Evolutionary conservation across 2,888 invertebrate species (phyloP).

Genomic region (Blastobasis adustella): DNA sequence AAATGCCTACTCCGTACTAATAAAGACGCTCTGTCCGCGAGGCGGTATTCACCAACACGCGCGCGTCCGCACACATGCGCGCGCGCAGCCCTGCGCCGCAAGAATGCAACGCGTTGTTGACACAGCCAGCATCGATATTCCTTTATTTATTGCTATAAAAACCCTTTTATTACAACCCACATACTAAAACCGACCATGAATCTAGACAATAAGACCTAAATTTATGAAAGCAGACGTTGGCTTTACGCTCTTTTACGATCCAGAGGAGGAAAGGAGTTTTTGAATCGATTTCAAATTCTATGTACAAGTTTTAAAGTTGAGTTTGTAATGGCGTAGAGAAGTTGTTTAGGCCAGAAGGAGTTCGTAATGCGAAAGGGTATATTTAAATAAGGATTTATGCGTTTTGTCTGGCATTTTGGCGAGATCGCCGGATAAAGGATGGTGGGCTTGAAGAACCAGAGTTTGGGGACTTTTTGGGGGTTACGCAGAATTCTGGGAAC

Average conservation of each 20-base stretch:
- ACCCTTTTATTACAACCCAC: conserved; percentile 34
- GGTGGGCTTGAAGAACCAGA: conserved; percentile 48
- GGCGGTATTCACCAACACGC: conserved; percentile 71
- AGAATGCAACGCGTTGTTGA: conserved; percentile 74
- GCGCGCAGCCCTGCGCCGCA: conserved; percentile 60
- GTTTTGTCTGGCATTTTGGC: conserved; percentile 71
- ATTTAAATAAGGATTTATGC: conserved; percentile 75
- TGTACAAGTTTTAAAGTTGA: conserved; percentile 17
- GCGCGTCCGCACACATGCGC: conserved; percentile 42
- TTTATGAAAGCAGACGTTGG: background rate
- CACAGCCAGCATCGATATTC: conserved; percentile 74
- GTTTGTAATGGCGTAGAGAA: conserved; percentile 16
- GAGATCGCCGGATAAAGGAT: conserved; percentile 67
- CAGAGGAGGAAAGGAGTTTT: background rate
- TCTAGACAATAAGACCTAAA: background rate
- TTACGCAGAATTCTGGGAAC: background rate
- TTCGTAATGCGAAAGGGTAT: conserved; percentile 40
- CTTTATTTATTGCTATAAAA: conserved; percentile 74
- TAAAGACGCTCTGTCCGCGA: conserved; percentile 38
- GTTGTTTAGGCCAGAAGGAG: conserved; percentile 26
- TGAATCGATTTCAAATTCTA: conserved; percentile 27
- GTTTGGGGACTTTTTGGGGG: conserved; percentile 3
- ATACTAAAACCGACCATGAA: conserved; percentile 17
- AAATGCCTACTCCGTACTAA: background rate
- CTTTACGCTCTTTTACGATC: too few species aligned